These are phyloP conservation scores for Leptoteleia sp. DNA, from an alignment of 1,140 invertebrate species.

Conservation along the genomic window DNA sequence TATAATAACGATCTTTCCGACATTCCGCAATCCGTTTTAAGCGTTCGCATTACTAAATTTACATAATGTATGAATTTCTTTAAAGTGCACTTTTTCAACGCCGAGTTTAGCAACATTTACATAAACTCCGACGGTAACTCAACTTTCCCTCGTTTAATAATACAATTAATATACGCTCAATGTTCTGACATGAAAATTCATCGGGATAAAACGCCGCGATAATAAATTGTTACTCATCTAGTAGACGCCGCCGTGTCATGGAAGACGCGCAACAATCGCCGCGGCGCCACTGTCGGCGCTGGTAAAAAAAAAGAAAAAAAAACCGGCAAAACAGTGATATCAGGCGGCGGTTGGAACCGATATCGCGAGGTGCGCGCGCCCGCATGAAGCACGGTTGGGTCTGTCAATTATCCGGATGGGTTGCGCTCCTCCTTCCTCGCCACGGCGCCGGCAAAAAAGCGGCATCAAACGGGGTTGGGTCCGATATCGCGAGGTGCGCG, in stretches of 20 bases:
- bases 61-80: conserved; percentile 24
- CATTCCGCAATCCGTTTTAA: not conserved
- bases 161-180: conserved; percentile 32
- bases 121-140: conserved; percentile 32
- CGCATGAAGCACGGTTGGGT: not conserved
- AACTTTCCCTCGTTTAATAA: conserved; percentile 46
- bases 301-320: too few species aligned
- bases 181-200: conserved; percentile 17
- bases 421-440: too few species aligned
- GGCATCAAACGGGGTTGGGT: too few species aligned
- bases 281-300: too few species aligned
- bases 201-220: conserved; percentile 6
- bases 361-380: too few species aligned
- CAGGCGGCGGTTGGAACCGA: too few species aligned
- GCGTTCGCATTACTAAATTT: conserved; percentile 12
- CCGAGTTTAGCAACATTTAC: conserved; percentile 36
- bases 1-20: not conserved
- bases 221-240: too few species aligned
- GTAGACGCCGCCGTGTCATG: too few species aligned
- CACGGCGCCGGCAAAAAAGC: too few species aligned
- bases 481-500: too few species aligned
- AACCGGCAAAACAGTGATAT: too few species aligned
- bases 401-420: conserved; percentile 11
- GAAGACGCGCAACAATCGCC: too few species aligned
- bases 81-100: conserved; percentile 18